Base-by-base conservation (phyloP, 2,888 invertebrate genomes). In the Salpingus planirostris region DNA sequence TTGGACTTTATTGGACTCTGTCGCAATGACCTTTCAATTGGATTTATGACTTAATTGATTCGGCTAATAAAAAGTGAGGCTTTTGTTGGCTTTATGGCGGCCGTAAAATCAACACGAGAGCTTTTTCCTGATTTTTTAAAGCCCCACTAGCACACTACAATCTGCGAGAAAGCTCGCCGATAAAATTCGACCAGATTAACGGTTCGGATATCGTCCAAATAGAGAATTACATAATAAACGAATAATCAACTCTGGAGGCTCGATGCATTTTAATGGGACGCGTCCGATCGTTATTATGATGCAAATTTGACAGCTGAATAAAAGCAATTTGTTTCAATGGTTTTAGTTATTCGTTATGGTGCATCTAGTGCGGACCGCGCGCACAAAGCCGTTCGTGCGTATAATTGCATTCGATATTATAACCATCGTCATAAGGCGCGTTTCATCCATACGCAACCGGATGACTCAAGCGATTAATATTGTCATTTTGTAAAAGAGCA, bases 361-460 rank as follows among this genome's bases (percentile, higher is more conserved):
- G 27, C 21, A 15, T 24, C n/a, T 30, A 21, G 28, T 24, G n/a
- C n/a, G n/a, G n/a, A n/a, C n/a, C n/a, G n/a, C n/a, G n/a, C n/a
- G n/a, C 24, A 25, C 13, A 22, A 8, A 15, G 22, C 38, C 47
- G 44, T 41, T 54, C 48, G 39, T 42, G 44, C 52, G 46, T 50
- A 51, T 57, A 58, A 59, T 59, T 59, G 52, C 54, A 49, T 57
- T 59, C 56, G n/a, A n/a, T n/a, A n/a, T n/a, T n/a, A n/a, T n/a
- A n/a, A n/a, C n/a, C n/a, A n/a, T n/a, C n/a, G n/a, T n/a, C n/a
- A n/a, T n/a, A n/a, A n/a, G n/a, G n/a, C n/a, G n/a, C n/a, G n/a
- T n/a, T n/a, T n/a, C n/a, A n/a, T n/a, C n/a, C n/a, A n/a, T n/a
- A n/a, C n/a, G n/a, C n/a, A n/a, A n/a, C n/a, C n/a, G n/a, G n/a